Conservation (phyloP, 2,113 vertebrate species). For the Butorides virescens region DNA sequence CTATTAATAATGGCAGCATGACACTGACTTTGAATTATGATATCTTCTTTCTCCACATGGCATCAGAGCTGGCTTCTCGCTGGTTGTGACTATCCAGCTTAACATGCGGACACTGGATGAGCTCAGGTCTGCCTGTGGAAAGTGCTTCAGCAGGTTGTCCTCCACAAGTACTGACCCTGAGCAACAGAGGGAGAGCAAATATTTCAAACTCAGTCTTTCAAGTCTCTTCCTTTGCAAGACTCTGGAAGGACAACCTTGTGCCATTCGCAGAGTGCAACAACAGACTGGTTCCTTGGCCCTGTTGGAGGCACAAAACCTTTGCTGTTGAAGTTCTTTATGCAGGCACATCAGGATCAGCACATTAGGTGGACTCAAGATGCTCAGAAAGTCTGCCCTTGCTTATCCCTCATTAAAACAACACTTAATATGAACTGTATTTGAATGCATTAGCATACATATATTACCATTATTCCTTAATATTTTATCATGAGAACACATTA, state of each 20-base stretch:
- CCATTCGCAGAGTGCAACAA: background rate
- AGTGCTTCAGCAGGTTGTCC: background rate
- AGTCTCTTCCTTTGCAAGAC: background rate
- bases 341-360: background rate
- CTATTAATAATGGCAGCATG: background rate
- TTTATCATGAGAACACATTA: constrained; percentile 26
- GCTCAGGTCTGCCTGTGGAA: background rate
- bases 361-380: background rate
- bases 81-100: fast-evolving
- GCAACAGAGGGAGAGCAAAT: background rate
- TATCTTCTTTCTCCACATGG: background rate
- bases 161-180: background rate
- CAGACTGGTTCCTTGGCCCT: background rate
- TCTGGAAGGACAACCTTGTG: background rate
- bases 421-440: constrained; percentile 36
- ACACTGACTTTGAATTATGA: background rate
- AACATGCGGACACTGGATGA: background rate
- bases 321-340: background rate
- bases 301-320: background rate
- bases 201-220: background rate
- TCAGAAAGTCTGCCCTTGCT: constrained; percentile 30
- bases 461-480: constrained; percentile 38
- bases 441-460: constrained; percentile 38
- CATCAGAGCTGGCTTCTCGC: background rate
- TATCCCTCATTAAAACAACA: constrained; percentile 38